Base-by-base conservation (phyloP, 2,113 vertebrate species). In the Vireo altiloquus region DNA sequence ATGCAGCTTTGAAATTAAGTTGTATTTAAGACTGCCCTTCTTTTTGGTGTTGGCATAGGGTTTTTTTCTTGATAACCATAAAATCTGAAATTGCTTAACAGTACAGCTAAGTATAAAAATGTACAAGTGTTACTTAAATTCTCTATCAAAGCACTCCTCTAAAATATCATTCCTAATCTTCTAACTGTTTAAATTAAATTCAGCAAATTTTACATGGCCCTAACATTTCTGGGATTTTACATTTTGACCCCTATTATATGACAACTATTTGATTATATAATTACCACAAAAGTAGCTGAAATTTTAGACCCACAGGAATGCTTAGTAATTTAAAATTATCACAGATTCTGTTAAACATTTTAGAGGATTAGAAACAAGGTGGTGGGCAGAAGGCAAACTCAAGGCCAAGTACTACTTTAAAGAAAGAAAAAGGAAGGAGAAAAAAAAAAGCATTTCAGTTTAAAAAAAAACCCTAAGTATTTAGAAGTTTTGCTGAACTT, bases 361-460 rank as follows among this genome's bases (percentile, higher is more conserved):
- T 23, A 65, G 18, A 60, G 3, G 1, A 54, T 70, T 90, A 70
- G 47, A 94, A 82, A 69, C 7, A 93, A 82, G 18, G 24, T 46
- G 3, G 16, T 65, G 13, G 22, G 13, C 16, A 77, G 30, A 82
- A 76, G 13, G 24, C 31, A 89, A 82, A 88, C 61, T 82, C 35
- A 89, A 75, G 53, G 31, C 7, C 30, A 80, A 65, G n/a, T 23
- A 76, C 7, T 7, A 10, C 4, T 76, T 78, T 40, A 4, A 79
- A 80, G 66, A 1, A 7, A 19, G 46, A 49, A 37, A 56, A 31
- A 13, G 0, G 0, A 25, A 33, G 6, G 9, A n/a, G 1, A 14
- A 65, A 40, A 40, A 40, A 46, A 37, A 19, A 40, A 6, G 4
- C 3, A 64, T 50, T 80, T 69, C 33, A n/a, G 6, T 65, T 72